Evolutionary conservation across 2,888 invertebrate genomes (phyloP), one percentile per base, ranked within the genome.

Genomic region (Drosophila borborema): DNA sequence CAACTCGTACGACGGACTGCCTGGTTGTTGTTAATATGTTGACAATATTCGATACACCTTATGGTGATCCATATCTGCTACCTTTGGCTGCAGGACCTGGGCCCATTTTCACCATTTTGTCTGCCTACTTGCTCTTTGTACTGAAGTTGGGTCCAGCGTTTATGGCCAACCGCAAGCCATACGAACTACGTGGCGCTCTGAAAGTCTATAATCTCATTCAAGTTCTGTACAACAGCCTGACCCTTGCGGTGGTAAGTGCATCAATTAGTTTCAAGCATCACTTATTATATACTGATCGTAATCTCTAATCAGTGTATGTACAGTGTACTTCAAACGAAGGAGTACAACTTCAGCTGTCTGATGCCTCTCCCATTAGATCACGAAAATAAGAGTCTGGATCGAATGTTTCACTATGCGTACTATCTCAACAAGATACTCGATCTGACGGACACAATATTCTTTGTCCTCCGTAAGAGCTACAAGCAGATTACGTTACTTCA

Each of bases 381-480:
- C 41, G 38, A 48, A 7, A 23, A 23, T 2, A 81, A 85, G 43
- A 8, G 8, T 16, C 28, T 12, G 9, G 81, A 81, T 9, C 75
- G 81, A 2, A 3, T 49, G 14, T 0, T 85, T 0, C 9, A 28
- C n/a, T 87, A 72, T 18, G 16, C 45, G n/a, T 84, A 82, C 18
- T 79, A 72, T 5, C 34, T 71, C 10, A 81, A 81, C 28, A 81
- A 86, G 51, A 10, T 83, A 1, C 5, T 81, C 0, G 87, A 86
- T 56, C 53, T 82, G 14, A 2, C 74, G 40, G 82, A 86, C 46
- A 82, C 87, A 0, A 12, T 82, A 1, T 82, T 86, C 43, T 77
- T 82, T 16, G 87, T 83, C 9, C 71, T 28, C 0, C 28, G 28
- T 6, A 28, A 28, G 6, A 28, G 74, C 46, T 59, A 83, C 20